These are phyloP conservation scores for Lycodopsis pacificus DNA, from an alignment of 2,797 vertebrate genomes.

Conservation along the genomic window DNA sequence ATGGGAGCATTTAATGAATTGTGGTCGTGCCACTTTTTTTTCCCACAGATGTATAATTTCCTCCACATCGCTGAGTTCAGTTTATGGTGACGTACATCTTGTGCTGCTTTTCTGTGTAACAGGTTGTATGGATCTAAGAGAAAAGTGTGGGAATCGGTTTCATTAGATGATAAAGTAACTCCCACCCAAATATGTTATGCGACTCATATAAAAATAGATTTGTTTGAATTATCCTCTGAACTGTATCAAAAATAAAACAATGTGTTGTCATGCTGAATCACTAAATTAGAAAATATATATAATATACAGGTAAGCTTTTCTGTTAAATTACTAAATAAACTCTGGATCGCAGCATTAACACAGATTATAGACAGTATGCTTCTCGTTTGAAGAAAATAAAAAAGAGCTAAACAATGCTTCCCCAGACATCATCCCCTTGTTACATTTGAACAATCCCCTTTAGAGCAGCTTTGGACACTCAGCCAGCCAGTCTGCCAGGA, in stretches of 20 bases:
- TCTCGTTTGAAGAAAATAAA: constrained; percentile 26
- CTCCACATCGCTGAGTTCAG: constrained; percentile 8
- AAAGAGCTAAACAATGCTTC: constrained; percentile 27
- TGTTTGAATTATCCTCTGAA: not conserved
- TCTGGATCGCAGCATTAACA: constrained; percentile 52
- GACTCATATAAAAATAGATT: not conserved
- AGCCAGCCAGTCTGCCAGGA: constrained; percentile 56
- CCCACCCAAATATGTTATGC: not conserved
- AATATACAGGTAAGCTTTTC: constrained; percentile 36
- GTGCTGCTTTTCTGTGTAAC: constrained; percentile 3
- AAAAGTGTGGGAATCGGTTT: constrained; percentile 6
- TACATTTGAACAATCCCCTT: constrained; percentile 65
- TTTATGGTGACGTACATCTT: not conserved
- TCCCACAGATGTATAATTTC: constrained; percentile 19
- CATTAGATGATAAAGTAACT: constrained; percentile 4
- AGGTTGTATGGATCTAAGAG: not conserved
- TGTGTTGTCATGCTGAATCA: constrained; percentile 7
- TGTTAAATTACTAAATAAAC: constrained; percentile 47
- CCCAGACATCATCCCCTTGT: constrained; percentile 50
- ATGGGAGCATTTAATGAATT: constrained; percentile 40
- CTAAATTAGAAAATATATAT: not conserved
- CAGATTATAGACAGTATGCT: constrained; percentile 45
- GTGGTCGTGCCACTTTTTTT: constrained; percentile 6
- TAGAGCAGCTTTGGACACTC: constrained; percentile 59
- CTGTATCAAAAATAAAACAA: constrained; percentile 7